phyloP scores from a whole-genome alignment of 2,888 invertebrate genomes.

The Eristalinus sepulchralis region DNA sequence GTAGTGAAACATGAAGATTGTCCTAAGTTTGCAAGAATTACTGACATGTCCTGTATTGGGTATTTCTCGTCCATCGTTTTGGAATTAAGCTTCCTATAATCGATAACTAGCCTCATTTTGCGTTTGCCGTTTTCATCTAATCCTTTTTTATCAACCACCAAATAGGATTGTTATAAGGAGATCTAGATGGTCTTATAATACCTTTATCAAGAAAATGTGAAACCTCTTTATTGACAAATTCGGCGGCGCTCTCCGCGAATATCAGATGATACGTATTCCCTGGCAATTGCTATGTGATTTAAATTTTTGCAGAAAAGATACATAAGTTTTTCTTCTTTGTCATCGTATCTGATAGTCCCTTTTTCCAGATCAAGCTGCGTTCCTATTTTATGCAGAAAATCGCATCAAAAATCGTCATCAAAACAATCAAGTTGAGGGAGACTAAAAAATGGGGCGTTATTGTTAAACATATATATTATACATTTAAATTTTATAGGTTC shows the following conservation, averaged over 20 bases:
- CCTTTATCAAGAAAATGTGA: conserved; percentile 7
- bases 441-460: conserved; percentile 9
- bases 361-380: conserved; percentile 26
- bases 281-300: neutral
- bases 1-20: neutral
- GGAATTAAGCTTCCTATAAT: conserved; percentile 35
- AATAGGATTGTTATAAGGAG: conserved; percentile 35
- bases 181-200: conserved; percentile 26
- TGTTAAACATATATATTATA: conserved; percentile 10
- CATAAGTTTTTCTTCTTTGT: conserved; percentile 4
- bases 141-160: conserved; percentile 25
- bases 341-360: neutral
- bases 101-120: conserved; percentile 43
- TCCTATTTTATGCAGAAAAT: conserved; percentile 21
- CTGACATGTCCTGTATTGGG: conserved; percentile 1
- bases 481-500: conserved; percentile 8
- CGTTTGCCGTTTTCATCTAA: conserved; percentile 27
- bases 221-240: conserved; percentile 35
- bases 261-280: neutral
- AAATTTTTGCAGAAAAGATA: conserved; percentile 3
- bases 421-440: conserved; percentile 22
- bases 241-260: neutral
- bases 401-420: conserved; percentile 6
- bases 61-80: conserved; percentile 27
- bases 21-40: conserved; percentile 18